These are phyloP conservation scores for Tringa solitaria DNA, from an alignment of 2,113 vertebrate species.

Conservation along the genomic window DNA sequence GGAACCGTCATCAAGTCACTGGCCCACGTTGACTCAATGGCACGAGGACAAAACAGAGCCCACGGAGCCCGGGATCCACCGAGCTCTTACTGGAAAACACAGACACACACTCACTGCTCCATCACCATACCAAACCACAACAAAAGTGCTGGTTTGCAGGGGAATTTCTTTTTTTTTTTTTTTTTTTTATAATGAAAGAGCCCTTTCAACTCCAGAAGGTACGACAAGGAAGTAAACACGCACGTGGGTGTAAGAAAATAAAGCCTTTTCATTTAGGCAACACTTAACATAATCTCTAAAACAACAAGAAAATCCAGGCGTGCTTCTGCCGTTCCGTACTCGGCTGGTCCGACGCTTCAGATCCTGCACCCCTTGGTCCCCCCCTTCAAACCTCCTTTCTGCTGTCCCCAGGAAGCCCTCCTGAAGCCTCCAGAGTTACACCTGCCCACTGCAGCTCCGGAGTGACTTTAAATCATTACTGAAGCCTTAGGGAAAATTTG, in stretches of 20 bases:
- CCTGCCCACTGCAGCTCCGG: background rate
- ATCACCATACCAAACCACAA: background rate
- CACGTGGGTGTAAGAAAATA: slow-evolving; percentile 53
- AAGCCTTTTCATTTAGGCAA: background rate
- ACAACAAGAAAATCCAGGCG: slow-evolving; percentile 1
- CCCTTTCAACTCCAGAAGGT: slow-evolving; percentile 41
- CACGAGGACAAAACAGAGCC: background rate
- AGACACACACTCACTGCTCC: background rate
- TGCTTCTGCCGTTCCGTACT: fast-evolving
- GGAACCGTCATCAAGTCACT: background rate
- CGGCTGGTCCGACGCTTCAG: fast-evolving
- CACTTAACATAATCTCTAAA: background rate
- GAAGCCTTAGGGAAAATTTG: background rate
- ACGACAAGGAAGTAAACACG: slow-evolving; percentile 18
- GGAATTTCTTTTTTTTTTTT: background rate
- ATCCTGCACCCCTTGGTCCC: fast-evolving
- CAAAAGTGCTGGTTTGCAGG: background rate
- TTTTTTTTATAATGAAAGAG: background rate
- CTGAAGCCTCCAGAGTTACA: background rate
- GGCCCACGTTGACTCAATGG: background rate
- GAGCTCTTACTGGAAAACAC: background rate
- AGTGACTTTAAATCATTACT: background rate
- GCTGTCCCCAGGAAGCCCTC: background rate
- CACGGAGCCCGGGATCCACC: fast-evolving
- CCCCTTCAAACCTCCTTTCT: background rate